Evolutionary conservation across 2,113 vertebrate genomes (phyloP), one percentile per base, ranked within the genome.

Genomic region (Syngnathoides biaculeatus): DNA sequence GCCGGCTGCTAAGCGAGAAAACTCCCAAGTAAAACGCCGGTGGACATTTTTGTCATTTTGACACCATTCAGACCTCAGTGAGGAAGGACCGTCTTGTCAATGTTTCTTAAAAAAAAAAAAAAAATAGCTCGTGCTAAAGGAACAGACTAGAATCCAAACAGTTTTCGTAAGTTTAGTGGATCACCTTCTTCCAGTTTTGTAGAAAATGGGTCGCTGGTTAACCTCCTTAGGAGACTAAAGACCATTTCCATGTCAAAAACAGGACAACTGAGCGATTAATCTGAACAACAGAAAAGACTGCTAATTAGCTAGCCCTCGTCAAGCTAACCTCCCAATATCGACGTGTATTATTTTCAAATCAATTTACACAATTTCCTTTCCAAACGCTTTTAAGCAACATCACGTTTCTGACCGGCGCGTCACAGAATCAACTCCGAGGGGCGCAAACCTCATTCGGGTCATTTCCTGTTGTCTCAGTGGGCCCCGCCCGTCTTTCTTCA

Each of bases 1-100:
- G 89, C 91, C 8, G 86, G 91, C 40, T 93, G 87, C 84, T 90
- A 89, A 92, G 78, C 22, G 9, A 0, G 7, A 35, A 35, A 35
- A 3, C 52, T 5, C n/a, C 12, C 24, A 13, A 55, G 14, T 5
- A 55, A 2, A 42, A 42, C 40, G 40, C 11, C 40, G 0, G 40
- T 5, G 40, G 5, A 47, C 17, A 5, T 47, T 19, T 5, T 26
- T 14, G 30, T 57, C 14, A 19, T 57, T 30, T 30, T 12, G 17
- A 39, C 27, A 59, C 57, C 30, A 38, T 38, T 59, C 30, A 59
- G 56, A 59, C 20, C 48, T 50, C 47, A 8, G 19, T 50, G 10
- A 52, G 22, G 11, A 52, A 11, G n/a, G 20, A 22, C 48, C 19
- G 17, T 47, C 45, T 47, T 17, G 15, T 50, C 47, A 10, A 10